Base-by-base conservation (phyloP, 2,113 vertebrate species). In the Origma solitaria region DNA sequence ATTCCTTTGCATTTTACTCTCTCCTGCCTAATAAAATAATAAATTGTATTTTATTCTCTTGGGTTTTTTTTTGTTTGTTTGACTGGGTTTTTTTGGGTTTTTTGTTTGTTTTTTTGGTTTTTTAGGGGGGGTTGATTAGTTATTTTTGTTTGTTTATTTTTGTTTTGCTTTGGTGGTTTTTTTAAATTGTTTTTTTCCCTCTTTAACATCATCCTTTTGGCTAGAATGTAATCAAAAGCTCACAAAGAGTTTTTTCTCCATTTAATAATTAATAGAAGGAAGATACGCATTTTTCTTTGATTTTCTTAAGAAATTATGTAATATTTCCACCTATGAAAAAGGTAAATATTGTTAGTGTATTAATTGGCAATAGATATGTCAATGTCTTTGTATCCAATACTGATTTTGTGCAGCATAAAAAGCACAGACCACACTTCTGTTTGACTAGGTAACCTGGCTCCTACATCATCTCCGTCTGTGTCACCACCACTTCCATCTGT, bases 401-500 rank as follows among this genome's bases (percentile, higher is more conserved):
- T 69, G 10, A 1, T 76, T 87, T 84, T 89, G 40, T 7, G 7
- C 11, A 50, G 57, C 84, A 38, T 60, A 60, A 82, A 86, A 94
- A 65, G 14, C 50, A 85, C 24, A 78, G 49, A 40, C 38, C 28
- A 31, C 20, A 3, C 27, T 61, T 94, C 75, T 95, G 20, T 97
- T 62, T 90, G 22, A 45, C 40, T 83, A 98, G 98, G 83, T 89
- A 95, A 86, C 44, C 37, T 69, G 42, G 22, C 72, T 81, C 31
- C 79, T n/a, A n/a, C 86, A 17, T 61, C 76, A 8, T 44, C 84
- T 62, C 94, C 84, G 40, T 47, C 94, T 45, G 42, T 88, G 25
- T 51, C 79, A 30, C 98, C 98, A 31, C 97, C 97, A 6, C 51
- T 96, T 72, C 98, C 98, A 13, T 92, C 96, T 21, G 72, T 83